Evolutionary conservation across 2,888 invertebrate species (phyloP), one percentile per base, ranked within the genome.

Genomic region (Stenodema calcarata): DNA sequence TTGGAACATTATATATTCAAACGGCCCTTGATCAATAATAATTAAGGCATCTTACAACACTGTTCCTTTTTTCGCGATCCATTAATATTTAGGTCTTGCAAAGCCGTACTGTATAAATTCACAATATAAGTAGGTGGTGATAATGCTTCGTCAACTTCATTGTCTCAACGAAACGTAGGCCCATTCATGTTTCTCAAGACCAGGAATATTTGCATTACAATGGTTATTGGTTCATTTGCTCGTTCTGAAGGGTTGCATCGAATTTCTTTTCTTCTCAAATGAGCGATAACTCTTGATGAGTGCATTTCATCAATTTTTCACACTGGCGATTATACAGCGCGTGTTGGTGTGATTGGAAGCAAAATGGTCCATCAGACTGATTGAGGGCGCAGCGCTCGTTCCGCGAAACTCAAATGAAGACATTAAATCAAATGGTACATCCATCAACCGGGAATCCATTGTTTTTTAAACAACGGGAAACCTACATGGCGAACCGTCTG

Each of bases 201-300:
- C 62, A 7, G 54, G 82, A 44, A 42, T 44, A 84, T 84, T 84
- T 47, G 84, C 84, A 84, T 84, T 84, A 84, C 84, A 84, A 84
- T 84, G 84, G 84, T 73, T 84, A 84, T 84, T 84, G 84, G 84
- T 84, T 84, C 84, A 84, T 84, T 84, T 84, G 9, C 75, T 44
- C 78, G 44, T 42, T 23, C 14, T 7, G 35, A 18, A 35, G 35
- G 73, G 23, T 18, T 54, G 18, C n/a, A 3, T 23, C 23, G 23
- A 18, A 62, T 62, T 62, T 62, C 73, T 41, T 18, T 35, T 73
- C 73, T 35, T 44, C 41, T 78, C 78, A 12, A n/a, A 2, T n/a
- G 41, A 44, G 44, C 27, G 41, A 78, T 78, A 78, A 78, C 41
- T 44, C 78, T 44, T 42, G 14, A 41, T 18, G 23, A 14, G 42